phyloP scores from a whole-genome alignment of 1,140 invertebrate species.

The Ruditapes philippinarum region DNA sequence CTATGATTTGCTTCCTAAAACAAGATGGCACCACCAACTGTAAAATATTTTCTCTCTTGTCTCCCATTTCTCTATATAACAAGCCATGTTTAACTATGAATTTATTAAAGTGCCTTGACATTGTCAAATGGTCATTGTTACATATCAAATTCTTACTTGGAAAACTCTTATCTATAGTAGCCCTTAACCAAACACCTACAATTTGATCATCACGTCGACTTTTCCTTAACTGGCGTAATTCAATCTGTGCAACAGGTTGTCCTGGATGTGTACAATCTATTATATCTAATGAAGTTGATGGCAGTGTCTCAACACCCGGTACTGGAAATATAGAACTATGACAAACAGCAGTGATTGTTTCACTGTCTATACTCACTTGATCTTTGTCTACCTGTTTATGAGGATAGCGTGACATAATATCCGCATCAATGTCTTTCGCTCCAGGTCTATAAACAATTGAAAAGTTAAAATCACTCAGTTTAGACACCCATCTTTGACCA shows the following conservation, averaged over 20 bases:
- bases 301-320: too few relatives aligned
- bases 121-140: too few relatives aligned
- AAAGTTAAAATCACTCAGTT: slow-evolving; percentile 31
- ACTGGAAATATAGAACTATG: too few relatives aligned
- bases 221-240: background rate
- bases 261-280: too few relatives aligned
- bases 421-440: slow-evolving; percentile 1
- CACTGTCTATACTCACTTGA: slow-evolving; percentile 4
- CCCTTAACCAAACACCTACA: background rate
- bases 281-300: background rate
- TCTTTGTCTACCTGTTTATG: background rate
- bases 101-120: too few relatives aligned
- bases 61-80: too few relatives aligned
- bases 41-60: background rate
- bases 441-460: slow-evolving; percentile 22
- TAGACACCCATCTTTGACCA: slow-evolving; percentile 28
- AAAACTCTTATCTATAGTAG: too few relatives aligned
- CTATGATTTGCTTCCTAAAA: too few relatives aligned
- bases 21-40: too few relatives aligned
- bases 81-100: too few relatives aligned
- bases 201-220: background rate
- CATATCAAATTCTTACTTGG: too few relatives aligned
- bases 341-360: slow-evolving; percentile 1
- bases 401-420: slow-evolving; percentile 13
- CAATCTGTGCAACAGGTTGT: too few relatives aligned